Base-by-base conservation (phyloP, 2,888 invertebrate genomes). In the Tolmerus cingulatus region DNA sequence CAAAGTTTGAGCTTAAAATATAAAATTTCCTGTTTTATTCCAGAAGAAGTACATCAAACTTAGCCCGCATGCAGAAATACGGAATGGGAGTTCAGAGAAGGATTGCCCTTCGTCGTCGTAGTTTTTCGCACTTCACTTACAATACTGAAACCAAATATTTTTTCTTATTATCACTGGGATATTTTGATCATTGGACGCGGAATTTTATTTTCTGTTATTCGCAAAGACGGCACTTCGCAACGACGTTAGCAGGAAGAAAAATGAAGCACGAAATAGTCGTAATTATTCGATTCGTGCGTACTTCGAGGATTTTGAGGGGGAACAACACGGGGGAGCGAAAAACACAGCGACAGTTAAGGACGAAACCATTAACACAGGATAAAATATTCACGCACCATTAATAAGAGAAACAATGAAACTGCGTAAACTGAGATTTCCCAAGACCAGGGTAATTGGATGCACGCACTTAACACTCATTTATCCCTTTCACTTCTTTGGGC, bases 321-420 rank as follows among this genome's bases (percentile, higher is more conserved):
- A 51, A 51, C 16, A 51, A 51, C 51, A 51, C 51, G 51, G 66
- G 66, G 51, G 9, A 19, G 66, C 46, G 55, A 81, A 34, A 51
- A 43, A 78, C 78, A 81, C 55, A 81, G 9, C 51, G 51, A 55
- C 55, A 82, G 82, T 66, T 82, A 66, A 16, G 66, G 66, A 66
- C 30, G 66, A 82, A 82, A 82, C 57, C 82, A 82, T 82, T 82
- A 57, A 82, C 27, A 57, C 57, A 82, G 19, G 23, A 43, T 81
- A 82, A 82, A 82, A 82, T 82, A 82, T 82, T 82, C 82, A 82
- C 82, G 82, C 82, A 82, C 82, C 82, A 82, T 82, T 82, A 82
- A 82, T 82, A 27, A 79, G 30, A 14, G 43, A 79, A 78, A 40
- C 43, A 78, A 78, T 5, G 23, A 40, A 40, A 46, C 27, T 40